A percentile compares a stretch with the other conserved stretches of the same genome.
These are phyloP conservation scores for Acutogordius australiensis DNA, from an alignment of 2,888 invertebrate species.

Conservation along the genomic window DNA sequence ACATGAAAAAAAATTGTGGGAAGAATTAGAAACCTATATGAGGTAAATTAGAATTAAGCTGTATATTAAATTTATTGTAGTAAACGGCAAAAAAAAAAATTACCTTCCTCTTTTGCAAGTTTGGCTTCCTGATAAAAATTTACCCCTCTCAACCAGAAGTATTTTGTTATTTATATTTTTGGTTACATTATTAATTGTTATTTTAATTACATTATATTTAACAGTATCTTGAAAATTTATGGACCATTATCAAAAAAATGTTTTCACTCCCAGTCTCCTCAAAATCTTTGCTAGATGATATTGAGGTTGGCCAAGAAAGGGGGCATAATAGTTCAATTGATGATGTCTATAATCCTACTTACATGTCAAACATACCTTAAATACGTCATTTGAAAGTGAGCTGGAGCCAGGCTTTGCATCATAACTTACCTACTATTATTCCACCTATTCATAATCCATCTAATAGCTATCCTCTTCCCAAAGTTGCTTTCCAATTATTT, in stretches of 20 bases:
- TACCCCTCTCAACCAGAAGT: conserved; percentile 28
- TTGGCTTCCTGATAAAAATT: conserved; percentile 71
- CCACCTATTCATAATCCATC: conserved; percentile 72
- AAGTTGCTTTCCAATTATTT: conserved; percentile 68
- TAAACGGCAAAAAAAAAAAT: conserved; percentile 49
- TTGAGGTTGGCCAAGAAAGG: not conserved
- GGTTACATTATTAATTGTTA: too few species aligned
- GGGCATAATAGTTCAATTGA: too few species aligned
- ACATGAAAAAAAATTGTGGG: conserved; percentile 56
- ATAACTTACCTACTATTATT: conserved; percentile 59
- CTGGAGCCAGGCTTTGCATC: conserved; percentile 81
- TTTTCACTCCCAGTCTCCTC: too few species aligned
- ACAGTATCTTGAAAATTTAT: conserved; percentile 78
- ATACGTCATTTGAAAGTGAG: conserved; percentile 71
- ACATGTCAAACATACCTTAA: conserved; percentile 36
- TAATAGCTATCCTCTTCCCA: conserved; percentile 66
- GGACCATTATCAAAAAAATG: conserved; percentile 69
- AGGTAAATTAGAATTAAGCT: too few species aligned
- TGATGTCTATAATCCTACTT: not conserved
- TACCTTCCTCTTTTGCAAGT: conserved; percentile 70
- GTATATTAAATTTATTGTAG: conserved; percentile 15
- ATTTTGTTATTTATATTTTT: conserved; percentile 14
- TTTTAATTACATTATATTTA: too few species aligned
- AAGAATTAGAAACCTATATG: conserved; percentile 67
- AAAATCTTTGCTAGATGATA: conserved; percentile 4